Percentiles rank a stretch among this genome's conserved stretches.
These are phyloP conservation scores for Macheiramphus alcinus DNA, from an alignment of 2,113 vertebrate genomes.

Conservation along the genomic window DNA sequence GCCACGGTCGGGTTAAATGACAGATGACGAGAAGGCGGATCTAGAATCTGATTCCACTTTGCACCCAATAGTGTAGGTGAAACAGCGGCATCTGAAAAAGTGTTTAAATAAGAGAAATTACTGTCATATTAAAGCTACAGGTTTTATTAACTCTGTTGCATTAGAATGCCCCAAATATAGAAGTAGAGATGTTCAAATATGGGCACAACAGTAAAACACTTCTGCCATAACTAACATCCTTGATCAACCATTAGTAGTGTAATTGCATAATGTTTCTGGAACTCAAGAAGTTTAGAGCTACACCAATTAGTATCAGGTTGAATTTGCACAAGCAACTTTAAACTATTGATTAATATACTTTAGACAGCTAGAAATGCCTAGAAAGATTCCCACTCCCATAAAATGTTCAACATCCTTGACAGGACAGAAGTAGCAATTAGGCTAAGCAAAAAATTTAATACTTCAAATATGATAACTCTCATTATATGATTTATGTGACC, in stretches of 20 bases:
- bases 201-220: neutral
- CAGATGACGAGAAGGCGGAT: constrained; percentile 79
- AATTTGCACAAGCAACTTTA: neutral
- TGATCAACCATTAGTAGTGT: neutral
- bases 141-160: neutral
- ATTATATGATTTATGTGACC: neutral
- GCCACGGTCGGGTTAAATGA: constrained; percentile 81
- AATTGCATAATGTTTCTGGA: neutral
- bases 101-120: neutral
- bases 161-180: neutral
- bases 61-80: constrained; percentile 85
- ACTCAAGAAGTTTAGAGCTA: neutral
- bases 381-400: neutral
- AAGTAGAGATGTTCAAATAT: neutral
- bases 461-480: neutral
- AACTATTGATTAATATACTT: neutral
- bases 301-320: neutral
- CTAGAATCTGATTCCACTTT: constrained; percentile 96
- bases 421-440: neutral
- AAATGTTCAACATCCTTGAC: neutral
- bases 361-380: neutral
- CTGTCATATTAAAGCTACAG: neutral
- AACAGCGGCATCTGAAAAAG: constrained; percentile 86
- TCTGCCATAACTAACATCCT: neutral
- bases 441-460: neutral